phyloP scores from a whole-genome alignment of 2,797 vertebrate genomes.

The Austrolebias charrua region DNA sequence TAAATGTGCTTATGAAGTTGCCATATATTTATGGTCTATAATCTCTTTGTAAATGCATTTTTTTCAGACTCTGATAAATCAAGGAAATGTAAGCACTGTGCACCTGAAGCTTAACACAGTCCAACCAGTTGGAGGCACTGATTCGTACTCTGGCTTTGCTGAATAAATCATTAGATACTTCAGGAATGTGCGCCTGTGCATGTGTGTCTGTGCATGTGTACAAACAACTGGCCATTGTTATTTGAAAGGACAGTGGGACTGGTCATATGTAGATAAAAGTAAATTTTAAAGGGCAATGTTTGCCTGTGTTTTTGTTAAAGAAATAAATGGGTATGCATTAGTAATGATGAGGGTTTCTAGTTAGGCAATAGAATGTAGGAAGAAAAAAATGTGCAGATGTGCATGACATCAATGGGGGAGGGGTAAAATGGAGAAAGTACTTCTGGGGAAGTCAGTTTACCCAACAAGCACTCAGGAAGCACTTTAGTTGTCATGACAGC shows the following conservation, averaged over 20 bases:
- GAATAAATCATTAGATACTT: constrained; percentile 53
- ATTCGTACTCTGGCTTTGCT: constrained; percentile 38
- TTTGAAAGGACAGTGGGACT: constrained; percentile 27
- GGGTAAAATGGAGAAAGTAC: constrained; percentile 56
- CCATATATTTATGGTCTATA: neutral
- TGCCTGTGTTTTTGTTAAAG: neutral
- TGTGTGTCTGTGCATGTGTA: constrained; percentile 9
- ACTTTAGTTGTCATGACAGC: constrained; percentile 74
- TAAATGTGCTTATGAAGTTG: neutral
- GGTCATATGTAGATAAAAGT: neutral
- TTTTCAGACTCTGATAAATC: no score
- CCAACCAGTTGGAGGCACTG: constrained; percentile 27
- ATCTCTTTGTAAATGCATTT: neutral
- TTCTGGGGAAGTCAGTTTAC: constrained; percentile 74
- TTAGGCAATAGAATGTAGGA: neutral
- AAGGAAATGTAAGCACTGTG: neutral
- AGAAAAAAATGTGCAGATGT: constrained; percentile 7
- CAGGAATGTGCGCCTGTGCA: constrained; percentile 31
- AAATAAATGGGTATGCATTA: neutral
- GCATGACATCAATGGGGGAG: constrained; percentile 30
- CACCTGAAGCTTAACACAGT: constrained; percentile 15
- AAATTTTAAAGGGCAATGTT: neutral
- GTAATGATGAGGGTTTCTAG: neutral
- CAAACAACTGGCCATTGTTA: neutral
- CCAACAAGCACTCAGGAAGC: constrained; percentile 76